Evolutionary conservation across 2,888 invertebrate species (phyloP).

Genomic region (Odontomyia ornata): DNA sequence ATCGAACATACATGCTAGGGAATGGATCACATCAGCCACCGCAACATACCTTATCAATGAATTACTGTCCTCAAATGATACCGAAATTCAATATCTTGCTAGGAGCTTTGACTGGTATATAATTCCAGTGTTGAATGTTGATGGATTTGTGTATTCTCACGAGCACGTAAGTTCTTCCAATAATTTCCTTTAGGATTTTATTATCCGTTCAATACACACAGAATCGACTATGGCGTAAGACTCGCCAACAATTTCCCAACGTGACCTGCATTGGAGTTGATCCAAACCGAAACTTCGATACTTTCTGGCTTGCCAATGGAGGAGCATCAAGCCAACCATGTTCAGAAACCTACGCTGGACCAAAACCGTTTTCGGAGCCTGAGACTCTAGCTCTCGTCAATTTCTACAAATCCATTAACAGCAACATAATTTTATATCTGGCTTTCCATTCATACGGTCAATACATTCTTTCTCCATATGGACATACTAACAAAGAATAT

Average conservation of each 20-base stretch:
- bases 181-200: not conserved
- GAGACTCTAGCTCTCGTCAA: slow-evolving; percentile 66
- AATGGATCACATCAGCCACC: slow-evolving; percentile 79
- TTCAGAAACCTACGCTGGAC: slow-evolving; percentile 66
- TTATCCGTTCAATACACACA: no score
- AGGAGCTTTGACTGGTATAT: slow-evolving; percentile 79
- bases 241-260: slow-evolving; percentile 65
- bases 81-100: slow-evolving; percentile 68
- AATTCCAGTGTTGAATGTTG: slow-evolving; percentile 77
- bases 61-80: slow-evolving; percentile 70
- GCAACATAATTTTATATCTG: slow-evolving; percentile 66
- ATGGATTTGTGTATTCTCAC: slow-evolving; percentile 77
- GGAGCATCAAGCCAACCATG: slow-evolving; percentile 66
- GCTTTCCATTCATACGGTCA: slow-evolving; percentile 75
- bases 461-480: slow-evolving; percentile 69
- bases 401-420: slow-evolving; percentile 64
- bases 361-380: slow-evolving; percentile 68
- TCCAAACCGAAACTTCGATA: slow-evolving; percentile 62
- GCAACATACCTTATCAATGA: slow-evolving; percentile 76
- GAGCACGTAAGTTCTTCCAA: slow-evolving; percentile 65
- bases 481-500: slow-evolving; percentile 62
- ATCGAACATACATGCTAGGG: slow-evolving; percentile 72
- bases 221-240: slow-evolving; percentile 75
- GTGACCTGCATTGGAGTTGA: slow-evolving; percentile 60
- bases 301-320: slow-evolving; percentile 58